phyloP scores from a whole-genome alignment of 2,888 invertebrate species.

The Dicycla oo region DNA sequence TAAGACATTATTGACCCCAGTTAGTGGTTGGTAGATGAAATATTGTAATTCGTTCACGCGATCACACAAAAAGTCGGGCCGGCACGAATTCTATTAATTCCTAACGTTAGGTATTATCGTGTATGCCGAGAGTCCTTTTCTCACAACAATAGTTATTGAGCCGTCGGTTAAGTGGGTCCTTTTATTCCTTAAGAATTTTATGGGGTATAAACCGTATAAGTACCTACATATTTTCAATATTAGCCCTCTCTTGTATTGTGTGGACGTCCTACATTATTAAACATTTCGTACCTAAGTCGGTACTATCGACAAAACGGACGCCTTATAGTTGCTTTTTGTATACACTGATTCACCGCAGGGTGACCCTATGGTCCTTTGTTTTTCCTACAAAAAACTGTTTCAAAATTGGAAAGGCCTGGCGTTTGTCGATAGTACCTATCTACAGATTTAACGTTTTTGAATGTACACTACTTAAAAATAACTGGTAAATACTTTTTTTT shows the following conservation, averaged over 20 bases:
- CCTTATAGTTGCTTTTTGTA: too few relatives aligned
- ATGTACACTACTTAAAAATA: too few relatives aligned
- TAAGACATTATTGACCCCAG: slow-evolving; percentile 13
- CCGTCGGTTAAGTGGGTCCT: slow-evolving; percentile 9
- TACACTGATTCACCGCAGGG: too few relatives aligned
- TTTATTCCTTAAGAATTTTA: slow-evolving; percentile 24
- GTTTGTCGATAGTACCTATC: too few relatives aligned
- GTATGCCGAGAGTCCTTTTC: slow-evolving; percentile 41
- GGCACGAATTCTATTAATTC: slow-evolving; percentile 55
- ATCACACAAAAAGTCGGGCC: slow-evolving; percentile 55
- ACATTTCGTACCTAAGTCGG: background rate
- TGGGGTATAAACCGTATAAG: slow-evolving; percentile 16
- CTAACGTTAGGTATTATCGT: slow-evolving; percentile 42
- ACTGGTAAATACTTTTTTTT: too few relatives aligned
- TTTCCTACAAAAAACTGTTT: too few relatives aligned
- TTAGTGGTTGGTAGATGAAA: slow-evolving; percentile 7
- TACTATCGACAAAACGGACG: too few relatives aligned
- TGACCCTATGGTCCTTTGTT: too few relatives aligned
- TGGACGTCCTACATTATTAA: background rate
- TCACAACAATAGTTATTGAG: slow-evolving; percentile 41
- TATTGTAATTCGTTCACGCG: slow-evolving; percentile 51
- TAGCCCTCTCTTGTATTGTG: slow-evolving; percentile 9
- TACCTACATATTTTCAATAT: slow-evolving; percentile 16
- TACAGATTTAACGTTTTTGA: too few relatives aligned
- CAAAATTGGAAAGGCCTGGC: too few relatives aligned